phyloP scores from a whole-genome alignment of 1,140 invertebrate species.

The Sycobia sp. region DNA sequence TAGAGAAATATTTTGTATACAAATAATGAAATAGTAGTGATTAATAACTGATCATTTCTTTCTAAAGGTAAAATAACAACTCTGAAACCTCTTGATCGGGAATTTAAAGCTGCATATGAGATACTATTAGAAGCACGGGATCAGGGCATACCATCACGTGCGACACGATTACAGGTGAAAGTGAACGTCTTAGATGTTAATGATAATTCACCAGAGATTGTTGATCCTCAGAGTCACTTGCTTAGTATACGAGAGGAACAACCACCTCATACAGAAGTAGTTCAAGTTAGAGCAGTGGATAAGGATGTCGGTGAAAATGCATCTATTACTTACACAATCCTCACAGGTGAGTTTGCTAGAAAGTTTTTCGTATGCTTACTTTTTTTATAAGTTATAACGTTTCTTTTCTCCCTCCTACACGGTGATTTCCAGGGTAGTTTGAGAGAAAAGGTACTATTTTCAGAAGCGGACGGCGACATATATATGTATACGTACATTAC shows the following conservation, averaged over 20 bases:
- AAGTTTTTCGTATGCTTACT: not conserved
- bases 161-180: conserved; percentile 73
- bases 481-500: not conserved
- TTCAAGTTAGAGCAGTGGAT: conserved; percentile 83
- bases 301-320: conserved; percentile 87
- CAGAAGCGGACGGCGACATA: too few species aligned
- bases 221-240: conserved; percentile 85
- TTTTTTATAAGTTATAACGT: too few species aligned
- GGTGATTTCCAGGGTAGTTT: too few species aligned
- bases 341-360: conserved; percentile 68
- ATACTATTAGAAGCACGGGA: conserved; percentile 85
- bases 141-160: conserved; percentile 78
- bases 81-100: conserved; percentile 80
- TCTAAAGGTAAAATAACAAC: conserved; percentile 85
- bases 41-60: too few species aligned
- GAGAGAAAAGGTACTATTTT: too few species aligned
- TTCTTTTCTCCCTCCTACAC: too few species aligned
- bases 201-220: conserved; percentile 87
- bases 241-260: conserved; percentile 88
- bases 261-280: conserved; percentile 82
- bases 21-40: too few species aligned
- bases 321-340: conserved; percentile 83
- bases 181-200: conserved; percentile 84
- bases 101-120: conserved; percentile 77
- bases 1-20: too few species aligned